A percentile compares a stretch with the other conserved stretches of the same genome.
Conservation (phyloP, 2,113 vertebrate genomes). For the Tympanuchus pallidicinctus region DNA sequence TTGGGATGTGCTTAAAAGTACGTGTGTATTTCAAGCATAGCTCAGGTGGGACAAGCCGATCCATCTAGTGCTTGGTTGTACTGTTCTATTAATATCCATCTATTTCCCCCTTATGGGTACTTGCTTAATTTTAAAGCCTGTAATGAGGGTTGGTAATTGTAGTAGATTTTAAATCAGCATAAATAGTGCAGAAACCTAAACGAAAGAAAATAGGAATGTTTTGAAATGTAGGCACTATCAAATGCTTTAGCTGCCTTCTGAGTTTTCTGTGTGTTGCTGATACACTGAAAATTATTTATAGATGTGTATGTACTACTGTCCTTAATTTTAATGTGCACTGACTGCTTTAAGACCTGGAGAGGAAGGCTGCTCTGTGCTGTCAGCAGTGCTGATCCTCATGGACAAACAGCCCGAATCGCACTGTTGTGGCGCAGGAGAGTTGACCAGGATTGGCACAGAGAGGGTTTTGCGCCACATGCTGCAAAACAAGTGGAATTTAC, state of each 20-base stretch:
- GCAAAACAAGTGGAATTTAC: background rate
- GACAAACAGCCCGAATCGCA: rapidly evolving
- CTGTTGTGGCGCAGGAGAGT: background rate
- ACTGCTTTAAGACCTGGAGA: background rate
- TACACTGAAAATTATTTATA: background rate
- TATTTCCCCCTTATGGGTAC: background rate
- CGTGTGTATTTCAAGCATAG: background rate
- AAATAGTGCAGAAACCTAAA: background rate
- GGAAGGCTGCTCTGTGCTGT: background rate
- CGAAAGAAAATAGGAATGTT: background rate
- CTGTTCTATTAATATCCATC: background rate
- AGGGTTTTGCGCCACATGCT: background rate
- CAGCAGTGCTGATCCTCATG: background rate
- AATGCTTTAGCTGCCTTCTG: background rate
- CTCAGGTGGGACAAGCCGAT: background rate
- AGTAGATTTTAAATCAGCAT: background rate
- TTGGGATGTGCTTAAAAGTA: background rate
- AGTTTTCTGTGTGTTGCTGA: background rate
- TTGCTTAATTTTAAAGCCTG: background rate
- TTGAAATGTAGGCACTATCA: background rate
- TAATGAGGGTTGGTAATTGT: background rate
- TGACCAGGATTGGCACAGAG: background rate
- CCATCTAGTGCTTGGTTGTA: background rate
- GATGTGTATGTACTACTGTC: background rate
- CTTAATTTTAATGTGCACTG: background rate